Evolutionary conservation across 2,888 invertebrate species (phyloP).

Genomic region (Dicycla oo): DNA sequence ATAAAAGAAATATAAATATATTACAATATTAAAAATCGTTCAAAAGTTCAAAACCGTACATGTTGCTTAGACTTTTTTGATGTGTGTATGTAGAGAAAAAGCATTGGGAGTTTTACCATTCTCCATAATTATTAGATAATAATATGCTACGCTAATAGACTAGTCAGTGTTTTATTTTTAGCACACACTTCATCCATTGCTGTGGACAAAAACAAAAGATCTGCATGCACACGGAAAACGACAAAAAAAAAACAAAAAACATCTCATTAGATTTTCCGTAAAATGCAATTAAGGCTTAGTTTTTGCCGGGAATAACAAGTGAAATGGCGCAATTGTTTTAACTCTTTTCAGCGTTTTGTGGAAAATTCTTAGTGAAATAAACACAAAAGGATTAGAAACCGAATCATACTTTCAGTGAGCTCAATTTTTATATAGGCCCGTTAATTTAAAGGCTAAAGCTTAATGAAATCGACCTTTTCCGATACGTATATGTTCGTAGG

Average conservation of each 20-base stretch:
- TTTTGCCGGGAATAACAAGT: not conserved
- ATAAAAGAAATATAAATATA: too few relatives aligned
- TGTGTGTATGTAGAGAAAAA: too few relatives aligned
- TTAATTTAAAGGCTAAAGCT: not conserved
- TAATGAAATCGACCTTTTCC: slow-evolving; percentile 37
- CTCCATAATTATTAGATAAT: too few relatives aligned
- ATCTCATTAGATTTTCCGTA: slow-evolving; percentile 6
- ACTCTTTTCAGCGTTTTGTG: not conserved
- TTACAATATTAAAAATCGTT: too few relatives aligned
- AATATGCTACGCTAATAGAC: not conserved
- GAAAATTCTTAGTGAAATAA: not conserved
- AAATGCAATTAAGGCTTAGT: not conserved
- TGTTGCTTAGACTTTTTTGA: too few relatives aligned
- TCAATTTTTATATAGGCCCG: not conserved
- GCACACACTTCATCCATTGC: too few relatives aligned
- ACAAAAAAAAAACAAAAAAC: not conserved
- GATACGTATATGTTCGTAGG: not conserved
- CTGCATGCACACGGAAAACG: not conserved
- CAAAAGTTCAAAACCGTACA: too few relatives aligned
- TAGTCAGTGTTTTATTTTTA: not conserved
- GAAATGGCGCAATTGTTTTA: not conserved
- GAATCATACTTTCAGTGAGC: not conserved
- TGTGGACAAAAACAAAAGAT: not conserved
- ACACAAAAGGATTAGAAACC: not conserved
- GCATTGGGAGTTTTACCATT: too few relatives aligned